phyloP scores from a whole-genome alignment of 2,888 invertebrate genomes.

The Agrotis clavis region DNA sequence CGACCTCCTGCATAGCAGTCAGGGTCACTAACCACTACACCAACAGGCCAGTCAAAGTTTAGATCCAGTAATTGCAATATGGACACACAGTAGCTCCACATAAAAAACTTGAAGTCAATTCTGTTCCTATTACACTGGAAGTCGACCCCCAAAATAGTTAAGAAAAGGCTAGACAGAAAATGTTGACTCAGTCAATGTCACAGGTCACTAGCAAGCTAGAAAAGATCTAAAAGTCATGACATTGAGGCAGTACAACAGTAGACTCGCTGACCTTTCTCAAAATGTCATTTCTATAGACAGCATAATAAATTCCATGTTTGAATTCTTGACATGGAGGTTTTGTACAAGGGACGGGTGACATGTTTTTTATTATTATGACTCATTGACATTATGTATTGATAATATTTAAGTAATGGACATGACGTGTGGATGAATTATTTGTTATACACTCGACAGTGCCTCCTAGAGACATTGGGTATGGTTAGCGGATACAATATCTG shows the following conservation, averaged over 20 bases:
- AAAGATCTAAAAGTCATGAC: neutral
- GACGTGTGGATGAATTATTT: neutral
- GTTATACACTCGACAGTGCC: neutral
- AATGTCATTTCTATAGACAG: conserved; percentile 5
- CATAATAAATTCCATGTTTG: conserved; percentile 12
- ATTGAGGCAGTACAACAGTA: neutral
- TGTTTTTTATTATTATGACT: conserved; percentile 1
- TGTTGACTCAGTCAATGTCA: neutral
- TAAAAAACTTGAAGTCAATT: too few species aligned
- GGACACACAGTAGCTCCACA: too few species aligned
- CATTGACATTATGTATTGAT: neutral
- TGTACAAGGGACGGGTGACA: neutral
- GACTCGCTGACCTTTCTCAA: conserved; percentile 26
- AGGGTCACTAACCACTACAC: too few species aligned
- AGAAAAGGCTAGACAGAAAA: neutral
- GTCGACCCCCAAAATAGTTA: neutral
- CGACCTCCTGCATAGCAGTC: too few species aligned
- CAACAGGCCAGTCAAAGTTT: too few species aligned
- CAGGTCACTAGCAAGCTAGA: neutral
- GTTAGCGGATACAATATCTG: too few species aligned
- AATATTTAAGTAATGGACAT: neutral
- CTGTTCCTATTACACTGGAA: neutral
- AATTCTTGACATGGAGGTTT: conserved; percentile 17
- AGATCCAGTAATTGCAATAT: too few species aligned
- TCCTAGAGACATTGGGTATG: too few species aligned